These are phyloP conservation scores for Loriculus beryllinus DNA, from an alignment of 2,797 vertebrate genomes.

Conservation along the genomic window DNA sequence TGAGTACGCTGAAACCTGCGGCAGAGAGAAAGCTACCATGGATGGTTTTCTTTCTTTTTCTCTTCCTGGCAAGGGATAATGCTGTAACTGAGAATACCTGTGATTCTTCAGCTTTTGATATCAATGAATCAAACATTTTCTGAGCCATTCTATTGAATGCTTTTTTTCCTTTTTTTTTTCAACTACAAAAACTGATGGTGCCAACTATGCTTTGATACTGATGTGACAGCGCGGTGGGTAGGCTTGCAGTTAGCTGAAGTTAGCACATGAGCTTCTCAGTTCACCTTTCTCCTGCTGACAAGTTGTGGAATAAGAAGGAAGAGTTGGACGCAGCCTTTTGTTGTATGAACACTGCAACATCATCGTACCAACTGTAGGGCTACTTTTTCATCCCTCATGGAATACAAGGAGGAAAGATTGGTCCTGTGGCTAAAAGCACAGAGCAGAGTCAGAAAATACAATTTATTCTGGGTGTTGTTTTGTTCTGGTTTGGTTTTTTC, in stretches of 20 bases:
- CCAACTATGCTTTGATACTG: background rate
- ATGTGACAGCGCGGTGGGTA: background rate
- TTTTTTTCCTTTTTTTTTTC: background rate
- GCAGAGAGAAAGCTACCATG: background rate
- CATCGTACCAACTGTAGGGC: background rate
- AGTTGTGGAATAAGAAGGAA: background rate
- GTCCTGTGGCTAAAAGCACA: background rate
- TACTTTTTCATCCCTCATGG: background rate
- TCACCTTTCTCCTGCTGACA: background rate
- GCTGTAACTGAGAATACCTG: background rate
- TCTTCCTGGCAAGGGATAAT: background rate
- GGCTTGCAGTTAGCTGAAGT: background rate
- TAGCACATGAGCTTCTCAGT: background rate
- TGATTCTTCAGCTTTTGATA: background rate
- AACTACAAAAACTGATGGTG: background rate
- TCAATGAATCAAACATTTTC: slow-evolving; percentile 28
- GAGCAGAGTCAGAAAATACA: background rate
- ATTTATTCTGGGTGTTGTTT: background rate
- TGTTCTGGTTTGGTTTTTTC: background rate
- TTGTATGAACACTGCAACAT: background rate
- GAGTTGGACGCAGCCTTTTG: background rate
- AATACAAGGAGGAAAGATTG: background rate
- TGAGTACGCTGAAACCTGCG: background rate
- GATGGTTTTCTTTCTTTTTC: background rate
- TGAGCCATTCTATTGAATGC: background rate